Evolutionary conservation across 2,113 vertebrate genomes (phyloP).

Genomic region (Pipra filicauda): DNA sequence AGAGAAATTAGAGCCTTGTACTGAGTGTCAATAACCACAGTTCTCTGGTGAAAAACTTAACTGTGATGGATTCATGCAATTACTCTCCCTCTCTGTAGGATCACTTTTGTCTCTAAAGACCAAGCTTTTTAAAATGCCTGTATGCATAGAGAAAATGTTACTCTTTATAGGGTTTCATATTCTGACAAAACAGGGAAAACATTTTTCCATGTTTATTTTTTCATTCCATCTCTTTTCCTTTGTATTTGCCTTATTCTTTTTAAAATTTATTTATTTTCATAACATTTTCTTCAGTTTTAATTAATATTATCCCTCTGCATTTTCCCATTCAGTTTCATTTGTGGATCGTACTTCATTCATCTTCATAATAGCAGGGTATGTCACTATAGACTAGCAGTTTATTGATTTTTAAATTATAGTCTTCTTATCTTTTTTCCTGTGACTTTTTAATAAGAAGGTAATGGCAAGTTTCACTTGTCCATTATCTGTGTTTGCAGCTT

Average conservation of each 20-base stretch:
- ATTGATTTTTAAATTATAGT: neutral
- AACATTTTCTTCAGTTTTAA: neutral
- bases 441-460: neutral
- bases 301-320: neutral
- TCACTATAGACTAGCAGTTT: neutral
- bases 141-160: neutral
- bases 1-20: neutral
- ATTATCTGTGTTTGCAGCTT: neutral
- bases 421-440: neutral
- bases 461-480: neutral
- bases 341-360: accelerated
- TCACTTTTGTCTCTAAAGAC: neutral
- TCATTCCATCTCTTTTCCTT: neutral
- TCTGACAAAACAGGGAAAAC: neutral
- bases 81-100: neutral
- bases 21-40: neutral
- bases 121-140: neutral
- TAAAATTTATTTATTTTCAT: neutral
- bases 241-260: neutral
- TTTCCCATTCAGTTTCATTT: neutral
- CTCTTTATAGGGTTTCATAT: neutral
- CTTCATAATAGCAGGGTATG: neutral
- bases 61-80: neutral
- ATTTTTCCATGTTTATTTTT: neutral
- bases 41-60: slow-evolving; percentile 6